These are phyloP conservation scores for Pachypeltis micranthus DNA, from an alignment of 1,140 invertebrate genomes.

Conservation along the genomic window DNA sequence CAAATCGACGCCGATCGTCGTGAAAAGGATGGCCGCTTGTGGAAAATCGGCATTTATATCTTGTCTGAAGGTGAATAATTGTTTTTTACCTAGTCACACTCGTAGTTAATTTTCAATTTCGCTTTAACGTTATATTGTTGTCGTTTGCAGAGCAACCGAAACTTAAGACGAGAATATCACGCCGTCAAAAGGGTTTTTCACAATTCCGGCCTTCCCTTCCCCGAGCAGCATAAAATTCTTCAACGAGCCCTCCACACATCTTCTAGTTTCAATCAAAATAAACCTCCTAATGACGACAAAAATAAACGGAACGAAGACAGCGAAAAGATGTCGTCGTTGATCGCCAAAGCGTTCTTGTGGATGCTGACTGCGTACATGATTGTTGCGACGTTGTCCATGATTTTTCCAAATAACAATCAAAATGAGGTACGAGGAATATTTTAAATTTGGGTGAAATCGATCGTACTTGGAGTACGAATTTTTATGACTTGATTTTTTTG, in stretches of 20 bases:
- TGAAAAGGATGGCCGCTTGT: too few relatives aligned
- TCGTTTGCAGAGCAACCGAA: too few relatives aligned
- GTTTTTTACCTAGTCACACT: too few relatives aligned
- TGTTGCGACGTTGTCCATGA: constrained; percentile 51
- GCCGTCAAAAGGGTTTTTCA: constrained; percentile 18
- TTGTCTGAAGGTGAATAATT: too few relatives aligned
- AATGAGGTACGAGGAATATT: constrained; percentile 45
- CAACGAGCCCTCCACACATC: constrained; percentile 14
- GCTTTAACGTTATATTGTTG: too few relatives aligned
- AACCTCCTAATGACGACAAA: constrained; percentile 17
- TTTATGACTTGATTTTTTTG: constrained; percentile 6
- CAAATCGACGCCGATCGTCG: too few relatives aligned
- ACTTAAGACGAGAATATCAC: constrained; percentile 11
- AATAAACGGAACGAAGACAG: constrained; percentile 41
- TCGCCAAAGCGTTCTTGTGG: constrained; percentile 63
- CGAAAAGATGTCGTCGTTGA: constrained; percentile 49
- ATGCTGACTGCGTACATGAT: constrained; percentile 60
- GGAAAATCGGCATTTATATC: too few relatives aligned
- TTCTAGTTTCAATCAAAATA: neutral
- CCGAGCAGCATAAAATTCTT: neutral
- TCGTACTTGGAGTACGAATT: constrained; percentile 15
- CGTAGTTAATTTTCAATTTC: too few relatives aligned
- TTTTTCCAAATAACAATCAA: constrained; percentile 57
- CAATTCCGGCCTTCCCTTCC: constrained; percentile 14
- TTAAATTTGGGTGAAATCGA: neutral